phyloP scores from a whole-genome alignment of 2,113 vertebrate genomes.

The Eira barbara region DNA sequence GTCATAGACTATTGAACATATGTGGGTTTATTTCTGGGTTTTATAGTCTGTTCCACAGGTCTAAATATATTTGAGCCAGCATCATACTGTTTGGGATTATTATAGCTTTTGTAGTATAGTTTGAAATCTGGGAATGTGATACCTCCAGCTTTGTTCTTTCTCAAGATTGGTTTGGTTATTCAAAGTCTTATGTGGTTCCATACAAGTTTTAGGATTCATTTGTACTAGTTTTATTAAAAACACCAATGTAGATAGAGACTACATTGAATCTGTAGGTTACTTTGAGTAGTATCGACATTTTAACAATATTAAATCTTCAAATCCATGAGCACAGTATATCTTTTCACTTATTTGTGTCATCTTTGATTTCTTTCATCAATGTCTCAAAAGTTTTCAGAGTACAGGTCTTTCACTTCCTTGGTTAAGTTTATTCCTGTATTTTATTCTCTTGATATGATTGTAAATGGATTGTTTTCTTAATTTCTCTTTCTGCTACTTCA shows the following conservation, averaged over 20 bases:
- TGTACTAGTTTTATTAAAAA: not conserved
- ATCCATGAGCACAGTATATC: not conserved
- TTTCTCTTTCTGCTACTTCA: not conserved
- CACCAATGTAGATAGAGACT: not conserved
- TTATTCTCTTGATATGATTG: not conserved
- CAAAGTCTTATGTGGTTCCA: not conserved
- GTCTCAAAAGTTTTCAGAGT: not conserved
- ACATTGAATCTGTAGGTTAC: not conserved
- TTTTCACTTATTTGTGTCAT: not conserved
- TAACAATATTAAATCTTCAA: not conserved
- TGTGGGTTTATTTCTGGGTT: not conserved
- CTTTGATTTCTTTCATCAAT: not conserved
- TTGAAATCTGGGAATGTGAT: not conserved
- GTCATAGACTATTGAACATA: not conserved
- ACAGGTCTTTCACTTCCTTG: not conserved
- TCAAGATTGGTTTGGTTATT: not conserved
- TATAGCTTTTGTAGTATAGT: not conserved
- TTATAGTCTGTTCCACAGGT: not conserved
- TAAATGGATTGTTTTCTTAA: not conserved
- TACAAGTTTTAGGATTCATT: not conserved
- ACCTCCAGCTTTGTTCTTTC: not conserved
- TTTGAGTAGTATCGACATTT: not conserved
- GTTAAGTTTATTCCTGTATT: not conserved
- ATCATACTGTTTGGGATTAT: not conserved
- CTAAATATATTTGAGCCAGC: not conserved